These are phyloP conservation scores for Peromyscus maniculatus DNA, from an alignment of 2,113 vertebrate species.

Conservation along the genomic window DNA sequence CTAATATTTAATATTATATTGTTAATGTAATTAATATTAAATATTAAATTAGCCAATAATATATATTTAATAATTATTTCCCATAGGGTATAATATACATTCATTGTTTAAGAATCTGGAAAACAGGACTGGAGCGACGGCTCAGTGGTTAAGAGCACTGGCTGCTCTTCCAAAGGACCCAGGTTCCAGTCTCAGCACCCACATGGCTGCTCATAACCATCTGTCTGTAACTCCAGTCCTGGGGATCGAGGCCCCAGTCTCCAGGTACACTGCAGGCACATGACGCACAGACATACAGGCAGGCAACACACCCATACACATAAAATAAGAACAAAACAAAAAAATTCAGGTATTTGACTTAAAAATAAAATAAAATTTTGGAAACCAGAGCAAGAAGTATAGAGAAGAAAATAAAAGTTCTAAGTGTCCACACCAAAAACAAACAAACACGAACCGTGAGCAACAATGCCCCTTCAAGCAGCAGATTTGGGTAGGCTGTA, in stretches of 20 bases:
- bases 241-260: too few relatives aligned
- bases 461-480: too few relatives aligned
- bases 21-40: not conserved
- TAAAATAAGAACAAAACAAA: not conserved
- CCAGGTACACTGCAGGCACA: not conserved
- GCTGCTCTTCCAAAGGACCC: not conserved
- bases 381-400: not conserved
- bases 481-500: not conserved
- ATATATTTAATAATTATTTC: not conserved
- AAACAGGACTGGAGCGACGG: not conserved
- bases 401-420: constrained; percentile 7
- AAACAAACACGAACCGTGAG: not conserved
- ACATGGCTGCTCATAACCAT: not conserved
- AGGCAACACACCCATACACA: not conserved
- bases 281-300: not conserved
- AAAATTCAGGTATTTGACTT: too few relatives aligned
- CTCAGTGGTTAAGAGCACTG: not conserved
- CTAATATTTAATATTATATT: not conserved
- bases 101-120: not conserved
- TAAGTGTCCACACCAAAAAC: not conserved
- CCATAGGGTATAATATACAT: not conserved
- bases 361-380: not conserved
- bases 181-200: not conserved
- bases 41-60: not conserved
- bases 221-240: not conserved